phyloP scores from a whole-genome alignment of 2,888 invertebrate species.

The Ormyrus rosae region DNA sequence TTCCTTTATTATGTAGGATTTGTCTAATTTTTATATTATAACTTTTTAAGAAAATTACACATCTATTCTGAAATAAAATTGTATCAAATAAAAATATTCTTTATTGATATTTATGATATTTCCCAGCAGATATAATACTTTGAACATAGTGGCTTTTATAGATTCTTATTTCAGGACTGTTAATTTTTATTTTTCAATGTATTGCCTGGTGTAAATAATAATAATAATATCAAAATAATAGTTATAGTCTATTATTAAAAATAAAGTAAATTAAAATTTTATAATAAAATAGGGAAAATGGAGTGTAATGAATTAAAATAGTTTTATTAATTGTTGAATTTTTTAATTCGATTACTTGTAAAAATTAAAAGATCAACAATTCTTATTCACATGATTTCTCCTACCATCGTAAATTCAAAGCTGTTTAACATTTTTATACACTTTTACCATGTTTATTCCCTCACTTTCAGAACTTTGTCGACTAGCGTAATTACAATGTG shows the following conservation, averaged over 20 bases:
- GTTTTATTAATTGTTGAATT: not conserved
- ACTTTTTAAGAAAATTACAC: no score
- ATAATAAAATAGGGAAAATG: not conserved
- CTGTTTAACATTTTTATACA: constrained; percentile 1
- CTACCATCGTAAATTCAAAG: not conserved
- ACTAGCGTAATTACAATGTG: constrained; percentile 9
- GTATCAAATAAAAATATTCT: no score
- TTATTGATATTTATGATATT: no score
- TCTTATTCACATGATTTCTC: not conserved
- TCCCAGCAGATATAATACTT: no score
- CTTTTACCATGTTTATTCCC: constrained; percentile 11
- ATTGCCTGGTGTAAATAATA: not conserved
- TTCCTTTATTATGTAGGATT: no score
- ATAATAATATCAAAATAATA: constrained; percentile 1
- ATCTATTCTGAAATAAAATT: no score
- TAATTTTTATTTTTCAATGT: not conserved
- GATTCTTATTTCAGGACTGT: no score
- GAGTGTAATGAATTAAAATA: not conserved
- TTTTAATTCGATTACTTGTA: not conserved
- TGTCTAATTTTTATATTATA: no score
- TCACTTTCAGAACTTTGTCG: not conserved
- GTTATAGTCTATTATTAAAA: not conserved
- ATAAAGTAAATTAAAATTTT: not conserved
- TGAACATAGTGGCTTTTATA: no score
- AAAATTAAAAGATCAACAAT: not conserved